These are phyloP conservation scores for Sceloporus tristichus DNA, from an alignment of 2,113 vertebrate genomes.

Conservation along the genomic window DNA sequence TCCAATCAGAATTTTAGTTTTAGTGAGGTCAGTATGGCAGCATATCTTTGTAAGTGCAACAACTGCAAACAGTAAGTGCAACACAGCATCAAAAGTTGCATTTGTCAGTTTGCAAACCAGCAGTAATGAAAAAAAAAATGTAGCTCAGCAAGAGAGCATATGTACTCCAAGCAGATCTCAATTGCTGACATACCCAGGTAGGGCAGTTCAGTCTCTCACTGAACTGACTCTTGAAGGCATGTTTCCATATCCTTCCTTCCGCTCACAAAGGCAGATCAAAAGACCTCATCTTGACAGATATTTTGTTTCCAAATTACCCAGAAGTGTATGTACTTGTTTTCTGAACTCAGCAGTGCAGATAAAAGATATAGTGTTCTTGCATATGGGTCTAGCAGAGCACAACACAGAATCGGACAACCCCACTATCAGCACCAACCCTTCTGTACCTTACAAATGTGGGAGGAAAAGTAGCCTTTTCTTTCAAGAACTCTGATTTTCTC, in stretches of 20 bases:
- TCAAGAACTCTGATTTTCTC: not conserved
- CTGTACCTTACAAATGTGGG: not conserved
- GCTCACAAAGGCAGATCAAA: not conserved
- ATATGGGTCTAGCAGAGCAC: not conserved
- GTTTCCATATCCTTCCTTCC: too few relatives aligned
- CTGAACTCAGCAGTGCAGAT: not conserved
- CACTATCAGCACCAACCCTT: not conserved
- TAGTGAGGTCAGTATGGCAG: not conserved
- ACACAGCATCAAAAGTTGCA: not conserved
- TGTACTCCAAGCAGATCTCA: not conserved
- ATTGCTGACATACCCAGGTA: not conserved
- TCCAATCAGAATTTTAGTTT: not conserved
- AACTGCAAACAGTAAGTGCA: not conserved
- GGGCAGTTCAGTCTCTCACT: not conserved
- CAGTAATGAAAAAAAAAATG: not conserved
- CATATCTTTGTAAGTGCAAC: not conserved
- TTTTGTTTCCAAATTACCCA: not conserved
- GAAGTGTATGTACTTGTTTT: not conserved
- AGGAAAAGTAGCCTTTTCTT: not conserved
- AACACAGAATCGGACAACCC: not conserved
- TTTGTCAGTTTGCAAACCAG: not conserved
- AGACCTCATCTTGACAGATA: not conserved
- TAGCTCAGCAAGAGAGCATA: not conserved
- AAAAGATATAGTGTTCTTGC: too few relatives aligned
- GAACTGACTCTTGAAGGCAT: too few relatives aligned